Evolutionary conservation across 2,797 vertebrate species (phyloP).

Genomic region (Falco rusticolus): DNA sequence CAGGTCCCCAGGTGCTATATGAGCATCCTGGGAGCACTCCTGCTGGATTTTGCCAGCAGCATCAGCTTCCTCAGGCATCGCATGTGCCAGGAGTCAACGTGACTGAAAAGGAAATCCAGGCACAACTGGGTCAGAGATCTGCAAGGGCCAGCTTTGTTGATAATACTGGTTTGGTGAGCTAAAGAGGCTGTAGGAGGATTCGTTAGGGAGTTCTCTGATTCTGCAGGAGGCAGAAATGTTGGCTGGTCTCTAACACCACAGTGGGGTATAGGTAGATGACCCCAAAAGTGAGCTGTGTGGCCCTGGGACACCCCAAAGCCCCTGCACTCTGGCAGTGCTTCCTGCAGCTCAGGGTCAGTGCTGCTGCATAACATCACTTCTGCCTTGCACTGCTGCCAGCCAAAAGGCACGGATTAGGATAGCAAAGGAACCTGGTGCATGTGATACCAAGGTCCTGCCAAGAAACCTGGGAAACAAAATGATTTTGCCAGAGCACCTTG

Average conservation of each 20-base stretch:
- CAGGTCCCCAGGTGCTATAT: neutral
- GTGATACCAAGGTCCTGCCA: neutral
- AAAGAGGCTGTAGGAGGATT: neutral
- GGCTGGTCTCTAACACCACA: neutral
- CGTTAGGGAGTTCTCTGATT: neutral
- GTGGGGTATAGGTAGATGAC: neutral
- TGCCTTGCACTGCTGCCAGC: neutral
- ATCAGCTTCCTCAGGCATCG: neutral
- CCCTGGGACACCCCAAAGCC: neutral
- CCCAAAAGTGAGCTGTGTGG: neutral
- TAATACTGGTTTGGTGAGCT: neutral
- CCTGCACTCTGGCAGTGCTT: neutral
- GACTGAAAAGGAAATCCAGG: neutral
- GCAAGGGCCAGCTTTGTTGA: neutral
- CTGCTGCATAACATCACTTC: neutral
- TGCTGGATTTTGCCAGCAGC: neutral
- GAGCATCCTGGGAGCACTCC: neutral
- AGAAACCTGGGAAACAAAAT: slow-evolving; percentile 13
- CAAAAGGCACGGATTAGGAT: neutral
- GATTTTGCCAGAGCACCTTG: neutral
- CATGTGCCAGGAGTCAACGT: neutral
- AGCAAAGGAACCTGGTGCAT: neutral
- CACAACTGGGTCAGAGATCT: neutral
- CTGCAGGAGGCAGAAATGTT: neutral
- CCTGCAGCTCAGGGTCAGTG: neutral